phyloP scores from a whole-genome alignment of 2,797 vertebrate species.

The Naso thynnoides region DNA sequence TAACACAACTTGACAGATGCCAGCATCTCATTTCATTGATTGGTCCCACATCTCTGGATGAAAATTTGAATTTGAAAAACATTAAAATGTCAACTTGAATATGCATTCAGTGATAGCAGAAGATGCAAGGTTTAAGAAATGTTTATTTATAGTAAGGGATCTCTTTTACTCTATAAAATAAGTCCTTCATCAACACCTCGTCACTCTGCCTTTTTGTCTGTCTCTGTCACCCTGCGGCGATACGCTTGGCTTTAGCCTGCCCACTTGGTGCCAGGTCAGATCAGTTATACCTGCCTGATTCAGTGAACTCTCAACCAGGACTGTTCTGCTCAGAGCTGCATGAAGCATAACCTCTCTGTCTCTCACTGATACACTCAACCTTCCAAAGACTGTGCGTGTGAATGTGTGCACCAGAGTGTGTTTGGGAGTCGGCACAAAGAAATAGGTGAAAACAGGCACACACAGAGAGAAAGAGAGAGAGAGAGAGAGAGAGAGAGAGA shows the following conservation, averaged over 20 bases:
- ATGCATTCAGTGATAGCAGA: not conserved
- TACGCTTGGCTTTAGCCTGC: conserved; percentile 45
- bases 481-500: not conserved
- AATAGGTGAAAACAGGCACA: conserved; percentile 25
- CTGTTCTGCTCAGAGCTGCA: conserved; percentile 60
- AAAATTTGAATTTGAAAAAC: not conserved
- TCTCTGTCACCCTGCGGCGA: conserved; percentile 18
- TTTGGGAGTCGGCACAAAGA: conserved; percentile 26
- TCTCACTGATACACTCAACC: conserved; percentile 44
- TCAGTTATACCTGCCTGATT: conserved; percentile 69
- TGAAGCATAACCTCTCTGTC: conserved; percentile 62
- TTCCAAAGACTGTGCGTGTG: conserved; percentile 26
- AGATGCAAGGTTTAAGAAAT: not conserved
- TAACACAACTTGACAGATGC: not conserved
- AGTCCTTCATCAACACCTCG: conserved; percentile 19
- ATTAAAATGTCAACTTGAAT: not conserved
- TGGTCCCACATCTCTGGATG: not conserved
- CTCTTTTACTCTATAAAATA: conserved; percentile 1
- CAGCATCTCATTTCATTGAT: not conserved
- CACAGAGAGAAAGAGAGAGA: not conserved
- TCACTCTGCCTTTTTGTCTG: conserved; percentile 19
- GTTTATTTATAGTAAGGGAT: not conserved
- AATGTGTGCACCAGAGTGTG: conserved; percentile 12
- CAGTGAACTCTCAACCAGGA: conserved; percentile 68
- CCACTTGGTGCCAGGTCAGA: conserved; percentile 54